Evolutionary conservation across 92 coral and sea anemone genomes (phyloP).

Genomic region (Ricordea florida): DNA sequence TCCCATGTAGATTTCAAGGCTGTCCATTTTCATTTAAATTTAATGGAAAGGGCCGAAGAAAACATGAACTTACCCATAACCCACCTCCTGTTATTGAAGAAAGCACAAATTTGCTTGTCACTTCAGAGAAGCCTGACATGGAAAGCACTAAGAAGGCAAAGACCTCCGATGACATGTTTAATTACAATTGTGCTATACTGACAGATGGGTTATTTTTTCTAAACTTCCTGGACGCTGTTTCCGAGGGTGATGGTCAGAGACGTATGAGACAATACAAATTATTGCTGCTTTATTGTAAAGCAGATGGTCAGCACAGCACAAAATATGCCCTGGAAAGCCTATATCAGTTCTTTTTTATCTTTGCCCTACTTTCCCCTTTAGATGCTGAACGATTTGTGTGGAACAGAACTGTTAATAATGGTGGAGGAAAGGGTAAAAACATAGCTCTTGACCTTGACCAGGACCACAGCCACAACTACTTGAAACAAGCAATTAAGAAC

Average conservation of each 20-base stretch:
- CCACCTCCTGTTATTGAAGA: constrained; percentile 51
- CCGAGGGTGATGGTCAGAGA: constrained; percentile 65
- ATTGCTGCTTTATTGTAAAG: constrained; percentile 55
- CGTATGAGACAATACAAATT: constrained; percentile 66
- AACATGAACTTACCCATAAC: constrained; percentile 59
- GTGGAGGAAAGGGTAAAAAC: constrained; percentile 50
- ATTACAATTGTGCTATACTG: constrained; percentile 60
- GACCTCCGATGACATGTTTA: constrained; percentile 31
- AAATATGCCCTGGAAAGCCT: constrained; percentile 71
- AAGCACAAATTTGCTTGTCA: background rate
- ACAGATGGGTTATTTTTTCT: constrained; percentile 52
- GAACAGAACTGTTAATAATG: constrained; percentile 65
- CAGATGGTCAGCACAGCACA: constrained; percentile 56
- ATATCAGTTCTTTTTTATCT: constrained; percentile 57
- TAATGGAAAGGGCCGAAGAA: constrained; percentile 60
- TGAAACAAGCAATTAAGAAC: constrained; percentile 69
- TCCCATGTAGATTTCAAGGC: constrained; percentile 66
- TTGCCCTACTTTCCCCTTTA: constrained; percentile 47
- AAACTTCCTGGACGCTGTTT: constrained; percentile 59
- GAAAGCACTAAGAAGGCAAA: background rate
- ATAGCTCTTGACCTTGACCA: constrained; percentile 62
- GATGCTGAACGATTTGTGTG: constrained; percentile 59
- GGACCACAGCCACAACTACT: constrained; percentile 66
- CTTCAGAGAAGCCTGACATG: constrained; percentile 7
- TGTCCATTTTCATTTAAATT: constrained; percentile 46